These are phyloP conservation scores for Amorpha juglandis DNA, from an alignment of 2,888 invertebrate genomes.

Conservation along the genomic window DNA sequence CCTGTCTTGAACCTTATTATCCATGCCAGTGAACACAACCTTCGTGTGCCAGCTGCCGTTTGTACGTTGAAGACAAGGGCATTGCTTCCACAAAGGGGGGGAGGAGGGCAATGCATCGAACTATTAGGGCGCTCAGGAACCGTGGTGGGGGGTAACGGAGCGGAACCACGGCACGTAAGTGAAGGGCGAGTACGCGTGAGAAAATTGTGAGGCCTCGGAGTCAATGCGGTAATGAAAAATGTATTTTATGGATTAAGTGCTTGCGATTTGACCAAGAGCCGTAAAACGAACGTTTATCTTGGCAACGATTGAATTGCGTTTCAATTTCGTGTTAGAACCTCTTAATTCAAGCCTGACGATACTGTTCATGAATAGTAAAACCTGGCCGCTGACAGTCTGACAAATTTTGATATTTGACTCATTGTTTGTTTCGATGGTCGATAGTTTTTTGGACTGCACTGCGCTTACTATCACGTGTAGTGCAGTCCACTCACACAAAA, in stretches of 20 bases:
- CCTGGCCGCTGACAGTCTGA: too few species aligned
- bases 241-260: neutral
- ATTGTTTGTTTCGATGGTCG: too few species aligned
- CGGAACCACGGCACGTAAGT: constrained; percentile 52
- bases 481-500: too few species aligned
- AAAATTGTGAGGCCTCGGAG: constrained; percentile 3
- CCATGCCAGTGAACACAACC: neutral
- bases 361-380: too few species aligned
- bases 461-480: too few species aligned
- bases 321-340: too few species aligned
- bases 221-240: neutral
- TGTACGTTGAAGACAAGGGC: constrained; percentile 26
- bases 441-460: too few species aligned
- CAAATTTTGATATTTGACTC: too few species aligned
- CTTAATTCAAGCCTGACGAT: too few species aligned
- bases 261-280: too few species aligned
- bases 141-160: constrained; percentile 63
- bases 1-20: neutral
- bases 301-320: too few species aligned
- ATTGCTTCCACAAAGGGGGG: constrained; percentile 25
- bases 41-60: constrained; percentile 24
- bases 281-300: too few species aligned
- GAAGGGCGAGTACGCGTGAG: constrained; percentile 26
- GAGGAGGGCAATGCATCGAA: neutral
- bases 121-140: constrained; percentile 68